Evolutionary conservation across 2,113 vertebrate species (phyloP).

Genomic region (Pagrus major): DNA sequence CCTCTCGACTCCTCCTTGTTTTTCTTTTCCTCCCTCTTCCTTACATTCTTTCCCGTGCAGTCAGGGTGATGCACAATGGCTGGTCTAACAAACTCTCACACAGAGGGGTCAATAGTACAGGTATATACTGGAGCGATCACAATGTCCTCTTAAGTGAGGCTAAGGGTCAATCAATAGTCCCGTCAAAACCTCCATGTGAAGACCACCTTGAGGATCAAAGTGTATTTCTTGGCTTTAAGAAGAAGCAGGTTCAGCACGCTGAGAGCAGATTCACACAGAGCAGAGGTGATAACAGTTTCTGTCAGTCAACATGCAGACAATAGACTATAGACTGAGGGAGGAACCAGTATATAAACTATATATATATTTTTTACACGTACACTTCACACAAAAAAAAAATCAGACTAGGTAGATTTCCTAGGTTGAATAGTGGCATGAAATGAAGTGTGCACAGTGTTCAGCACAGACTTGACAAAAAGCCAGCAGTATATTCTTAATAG

Average conservation of each 20-base stretch:
- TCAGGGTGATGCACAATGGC: background rate
- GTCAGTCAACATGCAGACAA: no score
- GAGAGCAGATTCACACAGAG: background rate
- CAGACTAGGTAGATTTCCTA: background rate
- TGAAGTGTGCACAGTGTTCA: background rate
- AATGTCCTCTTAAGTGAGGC: conserved; percentile 16
- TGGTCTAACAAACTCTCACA: background rate
- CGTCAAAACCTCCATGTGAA: conserved; percentile 24
- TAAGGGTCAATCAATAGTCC: conserved; percentile 45
- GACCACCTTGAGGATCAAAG: conserved; percentile 24
- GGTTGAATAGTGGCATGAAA: background rate
- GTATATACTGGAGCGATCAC: background rate
- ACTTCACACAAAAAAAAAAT: background rate
- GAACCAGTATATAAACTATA: background rate
- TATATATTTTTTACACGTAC: background rate
- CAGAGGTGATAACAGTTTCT: conserved; percentile 9
- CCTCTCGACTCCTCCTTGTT: no score
- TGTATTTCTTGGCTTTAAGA: conserved; percentile 16
- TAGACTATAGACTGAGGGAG: no score
- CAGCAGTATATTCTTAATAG: background rate
- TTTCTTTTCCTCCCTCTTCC: background rate
- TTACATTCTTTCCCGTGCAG: background rate
- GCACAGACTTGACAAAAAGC: background rate
- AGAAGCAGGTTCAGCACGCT: background rate
- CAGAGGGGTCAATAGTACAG: conserved; percentile 10